Evolutionary conservation across 2,797 vertebrate species (phyloP).

Genomic region (Onychomys leucogaster): DNA sequence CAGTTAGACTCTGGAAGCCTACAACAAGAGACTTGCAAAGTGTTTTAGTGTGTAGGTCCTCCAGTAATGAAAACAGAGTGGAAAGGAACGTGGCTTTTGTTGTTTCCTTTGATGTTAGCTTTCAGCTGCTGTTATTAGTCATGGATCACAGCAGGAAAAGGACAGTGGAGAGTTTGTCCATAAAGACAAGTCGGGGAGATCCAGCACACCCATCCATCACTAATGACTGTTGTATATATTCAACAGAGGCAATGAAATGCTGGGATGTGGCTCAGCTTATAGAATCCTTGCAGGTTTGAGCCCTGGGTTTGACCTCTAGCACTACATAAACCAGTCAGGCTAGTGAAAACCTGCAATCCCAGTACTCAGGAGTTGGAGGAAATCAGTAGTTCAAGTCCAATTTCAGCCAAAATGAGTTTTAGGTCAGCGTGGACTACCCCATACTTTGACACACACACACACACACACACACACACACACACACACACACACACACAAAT

Average conservation of each 20-base stretch:
- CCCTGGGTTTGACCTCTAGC: not conserved
- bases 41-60: slow-evolving; percentile 57
- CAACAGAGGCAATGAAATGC: not conserved
- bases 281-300: not conserved
- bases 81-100: not conserved
- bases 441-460: no score
- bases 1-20: not conserved
- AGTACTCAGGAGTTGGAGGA: not conserved
- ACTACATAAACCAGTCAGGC: not conserved
- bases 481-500: not conserved
- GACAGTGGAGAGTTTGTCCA: not conserved
- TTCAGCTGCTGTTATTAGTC: slow-evolving; percentile 70
- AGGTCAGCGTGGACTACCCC: not conserved
- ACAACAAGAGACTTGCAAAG: slow-evolving; percentile 36
- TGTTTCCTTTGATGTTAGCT: slow-evolving; percentile 49
- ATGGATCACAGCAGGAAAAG: slow-evolving; percentile 46
- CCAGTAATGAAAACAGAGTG: slow-evolving; percentile 40
- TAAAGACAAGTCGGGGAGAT: not conserved
- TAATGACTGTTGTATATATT: not conserved
- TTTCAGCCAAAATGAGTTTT: not conserved
- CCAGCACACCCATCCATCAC: not conserved
- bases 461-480: no score
- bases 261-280: not conserved
- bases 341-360: not conserved
- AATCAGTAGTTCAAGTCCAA: not conserved